Conservation (phyloP, 2,888 invertebrate species). For the Parnassius smintheus region DNA sequence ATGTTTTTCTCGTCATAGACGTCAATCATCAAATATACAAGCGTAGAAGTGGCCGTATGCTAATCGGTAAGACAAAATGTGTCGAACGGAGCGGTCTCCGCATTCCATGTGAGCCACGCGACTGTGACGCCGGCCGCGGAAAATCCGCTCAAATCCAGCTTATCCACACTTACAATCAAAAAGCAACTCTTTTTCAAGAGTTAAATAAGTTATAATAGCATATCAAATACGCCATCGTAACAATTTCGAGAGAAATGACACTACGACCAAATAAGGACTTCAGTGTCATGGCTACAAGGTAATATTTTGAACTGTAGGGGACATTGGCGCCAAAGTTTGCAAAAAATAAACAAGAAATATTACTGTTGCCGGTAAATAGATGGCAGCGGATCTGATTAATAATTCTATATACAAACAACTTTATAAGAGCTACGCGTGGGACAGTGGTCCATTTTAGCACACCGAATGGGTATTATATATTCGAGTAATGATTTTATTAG, state of each 20-base stretch:
- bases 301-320: slow-evolving; percentile 23
- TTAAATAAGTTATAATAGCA: slow-evolving; percentile 36
- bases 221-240: slow-evolving; percentile 22
- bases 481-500: slow-evolving; percentile 33
- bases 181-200: slow-evolving; percentile 31
- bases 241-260: slow-evolving; percentile 22
- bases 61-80: slow-evolving; percentile 57
- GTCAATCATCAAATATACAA: slow-evolving; percentile 35
- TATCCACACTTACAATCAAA: slow-evolving; percentile 26
- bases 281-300: slow-evolving; percentile 28
- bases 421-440: slow-evolving; percentile 42
- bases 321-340: slow-evolving; percentile 49
- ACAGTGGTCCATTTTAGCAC: slow-evolving; percentile 40
- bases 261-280: slow-evolving; percentile 29
- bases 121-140: slow-evolving; percentile 53
- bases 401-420: slow-evolving; percentile 48
- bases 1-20: slow-evolving; percentile 35
- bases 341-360: slow-evolving; percentile 34
- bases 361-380: slow-evolving; percentile 41
- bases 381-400: slow-evolving; percentile 42
- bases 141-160: slow-evolving; percentile 51
- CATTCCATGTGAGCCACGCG: slow-evolving; percentile 60
- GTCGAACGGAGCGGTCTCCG: slow-evolving; percentile 68
- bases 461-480: slow-evolving; percentile 33
- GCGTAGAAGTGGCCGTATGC: slow-evolving; percentile 58